phyloP scores from a whole-genome alignment of 2,113 vertebrate genomes.

The Taxidea taxus region DNA sequence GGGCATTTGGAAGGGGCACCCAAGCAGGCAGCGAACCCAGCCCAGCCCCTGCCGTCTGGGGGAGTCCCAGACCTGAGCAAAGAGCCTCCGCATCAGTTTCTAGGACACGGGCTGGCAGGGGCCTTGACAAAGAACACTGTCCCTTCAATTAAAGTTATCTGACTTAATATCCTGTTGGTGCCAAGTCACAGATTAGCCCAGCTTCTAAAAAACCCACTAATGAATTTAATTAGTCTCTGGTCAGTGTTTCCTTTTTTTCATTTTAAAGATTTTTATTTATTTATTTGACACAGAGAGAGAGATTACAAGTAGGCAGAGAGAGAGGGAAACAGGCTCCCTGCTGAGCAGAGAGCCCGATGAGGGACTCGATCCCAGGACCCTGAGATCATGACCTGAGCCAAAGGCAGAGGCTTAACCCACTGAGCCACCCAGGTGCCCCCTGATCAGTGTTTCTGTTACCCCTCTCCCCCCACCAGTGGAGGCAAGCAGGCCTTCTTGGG shows the following conservation, averaged over 20 bases:
- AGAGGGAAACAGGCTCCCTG: too few relatives aligned
- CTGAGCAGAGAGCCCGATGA: too few relatives aligned
- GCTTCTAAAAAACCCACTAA: slow-evolving; percentile 48
- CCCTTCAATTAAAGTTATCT: slow-evolving; percentile 63
- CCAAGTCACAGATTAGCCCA: slow-evolving; percentile 38
- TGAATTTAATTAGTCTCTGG: slow-evolving; percentile 61
- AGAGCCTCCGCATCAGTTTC: slow-evolving; percentile 22
- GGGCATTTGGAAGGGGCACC: neutral
- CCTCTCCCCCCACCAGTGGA: neutral
- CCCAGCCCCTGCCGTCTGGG: neutral
- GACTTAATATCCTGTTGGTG: slow-evolving; percentile 62
- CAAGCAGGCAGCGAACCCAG: neutral
- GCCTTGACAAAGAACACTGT: slow-evolving; percentile 38
- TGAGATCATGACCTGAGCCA: too few relatives aligned
- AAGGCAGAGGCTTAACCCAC: too few relatives aligned
- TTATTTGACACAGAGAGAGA: too few relatives aligned
- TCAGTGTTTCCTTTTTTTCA: neutral
- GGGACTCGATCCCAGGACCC: too few relatives aligned
- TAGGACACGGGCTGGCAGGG: neutral
- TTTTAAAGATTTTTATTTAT: too few relatives aligned
- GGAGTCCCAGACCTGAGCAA: neutral
- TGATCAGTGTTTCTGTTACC: slow-evolving; percentile 25
- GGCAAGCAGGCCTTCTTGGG: neutral
- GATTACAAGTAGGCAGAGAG: too few relatives aligned
- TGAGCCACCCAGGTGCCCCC: neutral